Evolutionary conservation across 2,113 vertebrate genomes (phyloP).

Genomic region (Ageneiosus marmoratus): DNA sequence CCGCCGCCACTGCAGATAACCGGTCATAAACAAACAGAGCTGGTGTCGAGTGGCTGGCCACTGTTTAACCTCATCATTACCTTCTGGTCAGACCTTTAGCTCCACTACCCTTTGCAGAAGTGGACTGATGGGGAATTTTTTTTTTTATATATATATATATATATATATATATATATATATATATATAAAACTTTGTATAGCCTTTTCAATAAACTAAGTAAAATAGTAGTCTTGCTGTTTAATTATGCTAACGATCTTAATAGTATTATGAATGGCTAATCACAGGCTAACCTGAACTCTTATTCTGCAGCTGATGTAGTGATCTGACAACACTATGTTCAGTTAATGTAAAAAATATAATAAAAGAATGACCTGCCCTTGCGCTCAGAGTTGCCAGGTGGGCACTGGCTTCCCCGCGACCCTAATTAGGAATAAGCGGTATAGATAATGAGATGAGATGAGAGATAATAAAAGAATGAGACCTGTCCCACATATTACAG

Average conservation of each 20-base stretch:
- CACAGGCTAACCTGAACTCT: neutral
- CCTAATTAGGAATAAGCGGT: too few relatives aligned
- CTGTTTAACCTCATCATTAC: conserved; percentile 47
- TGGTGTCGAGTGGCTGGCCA: conserved; percentile 52
- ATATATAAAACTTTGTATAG: neutral
- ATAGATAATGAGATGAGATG: too few relatives aligned
- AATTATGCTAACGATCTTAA: neutral
- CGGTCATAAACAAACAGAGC: conserved; percentile 58
- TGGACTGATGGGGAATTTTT: too few relatives aligned
- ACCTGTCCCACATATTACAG: too few relatives aligned
- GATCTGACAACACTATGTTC: too few relatives aligned
- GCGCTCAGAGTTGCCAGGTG: too few relatives aligned
- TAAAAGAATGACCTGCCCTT: too few relatives aligned
- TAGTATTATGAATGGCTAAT: neutral
- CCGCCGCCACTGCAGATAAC: conserved; percentile 51
- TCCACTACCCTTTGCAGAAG: neutral
- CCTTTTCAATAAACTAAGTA: neutral
- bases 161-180: too few relatives aligned
- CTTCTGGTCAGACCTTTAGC: conserved; percentile 23
- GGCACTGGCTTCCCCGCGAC: too few relatives aligned
- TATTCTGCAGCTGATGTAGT: neutral
- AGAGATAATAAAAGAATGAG: too few relatives aligned
- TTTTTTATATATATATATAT: too few relatives aligned
- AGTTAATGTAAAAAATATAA: too few relatives aligned
- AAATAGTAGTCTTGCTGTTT: neutral